phyloP scores from a whole-genome alignment of 2,888 invertebrate genomes.

The Coenonympha glycerion region DNA sequence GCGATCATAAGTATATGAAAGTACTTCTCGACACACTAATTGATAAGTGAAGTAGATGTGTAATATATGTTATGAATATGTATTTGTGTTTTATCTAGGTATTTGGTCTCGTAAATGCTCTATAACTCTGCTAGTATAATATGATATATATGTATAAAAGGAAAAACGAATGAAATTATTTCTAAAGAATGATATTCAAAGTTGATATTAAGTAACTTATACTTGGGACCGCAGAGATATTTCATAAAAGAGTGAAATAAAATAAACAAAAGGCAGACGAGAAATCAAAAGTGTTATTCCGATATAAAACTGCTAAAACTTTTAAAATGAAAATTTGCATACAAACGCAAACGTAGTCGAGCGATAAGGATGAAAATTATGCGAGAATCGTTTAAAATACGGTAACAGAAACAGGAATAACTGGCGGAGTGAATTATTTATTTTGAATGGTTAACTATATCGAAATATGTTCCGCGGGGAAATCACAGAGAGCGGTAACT shows the following conservation, averaged over 20 bases:
- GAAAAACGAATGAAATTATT: no score
- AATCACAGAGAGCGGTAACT: constrained; percentile 15
- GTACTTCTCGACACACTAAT: no score
- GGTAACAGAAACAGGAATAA: constrained; percentile 8
- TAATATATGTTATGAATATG: no score
- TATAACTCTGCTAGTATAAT: no score
- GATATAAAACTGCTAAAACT: neutral
- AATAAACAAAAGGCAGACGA: neutral
- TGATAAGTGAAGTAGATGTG: no score
- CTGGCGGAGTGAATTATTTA: constrained; percentile 14
- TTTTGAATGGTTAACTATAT: constrained; percentile 15
- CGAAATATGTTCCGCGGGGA: constrained; percentile 17
- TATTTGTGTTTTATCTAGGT: no score
- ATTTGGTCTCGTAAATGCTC: no score
- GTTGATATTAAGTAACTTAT: no score
- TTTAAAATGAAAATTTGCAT: constrained; percentile 6
- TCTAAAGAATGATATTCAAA: no score
- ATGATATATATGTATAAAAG: no score
- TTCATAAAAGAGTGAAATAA: neutral
- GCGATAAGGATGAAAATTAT: constrained; percentile 8
- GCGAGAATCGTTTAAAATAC: constrained; percentile 7
- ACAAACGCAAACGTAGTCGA: constrained; percentile 2
- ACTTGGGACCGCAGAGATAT: neutral
- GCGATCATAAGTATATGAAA: no score
- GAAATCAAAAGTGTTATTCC: constrained; percentile 1